Percentiles rank a stretch among this genome's conserved stretches.
Evolutionary conservation across 2,888 invertebrate species (phyloP).

Genomic region (Drosophila vallismaia): DNA sequence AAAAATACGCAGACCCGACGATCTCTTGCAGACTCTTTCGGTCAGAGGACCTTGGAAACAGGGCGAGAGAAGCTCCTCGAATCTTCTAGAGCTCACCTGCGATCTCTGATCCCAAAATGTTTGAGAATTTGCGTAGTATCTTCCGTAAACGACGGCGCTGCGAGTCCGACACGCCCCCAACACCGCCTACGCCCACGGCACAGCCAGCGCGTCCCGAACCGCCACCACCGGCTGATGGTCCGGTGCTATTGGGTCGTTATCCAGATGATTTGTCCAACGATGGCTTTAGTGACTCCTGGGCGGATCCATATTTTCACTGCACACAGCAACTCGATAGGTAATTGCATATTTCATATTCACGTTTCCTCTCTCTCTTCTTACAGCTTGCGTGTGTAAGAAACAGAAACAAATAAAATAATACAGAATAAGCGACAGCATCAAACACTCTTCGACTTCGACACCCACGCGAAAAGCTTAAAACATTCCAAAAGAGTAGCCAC

Average conservation of each 20-base stretch:
- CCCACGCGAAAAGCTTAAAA: conserved; percentile 66
- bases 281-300: conserved; percentile 42
- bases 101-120: conserved; percentile 56
- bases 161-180: conserved; percentile 53
- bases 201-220: conserved; percentile 36
- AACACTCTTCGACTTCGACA: conserved; percentile 40
- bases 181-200: conserved; percentile 21
- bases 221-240: conserved; percentile 11
- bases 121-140: conserved; percentile 79
- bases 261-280: conserved; percentile 23
- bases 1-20: conserved; percentile 5
- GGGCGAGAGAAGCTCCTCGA: conserved; percentile 42
- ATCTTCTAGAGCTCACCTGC: conserved; percentile 37
- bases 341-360: conserved; percentile 61
- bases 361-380: conserved; percentile 64
- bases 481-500: conserved; percentile 62
- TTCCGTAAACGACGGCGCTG: conserved; percentile 81
- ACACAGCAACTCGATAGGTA: conserved; percentile 67
- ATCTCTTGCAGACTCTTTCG: conserved; percentile 5
- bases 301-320: conserved; percentile 41
- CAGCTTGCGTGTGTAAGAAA: conserved; percentile 53
- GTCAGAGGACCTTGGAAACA: conserved; percentile 6
- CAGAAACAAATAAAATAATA: conserved; percentile 26
- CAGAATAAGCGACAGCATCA: conserved; percentile 44
- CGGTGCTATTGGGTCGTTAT: conserved; percentile 5